Evolutionary conservation across 2,797 vertebrate species (phyloP).

Genomic region (Anguilla anguilla): DNA sequence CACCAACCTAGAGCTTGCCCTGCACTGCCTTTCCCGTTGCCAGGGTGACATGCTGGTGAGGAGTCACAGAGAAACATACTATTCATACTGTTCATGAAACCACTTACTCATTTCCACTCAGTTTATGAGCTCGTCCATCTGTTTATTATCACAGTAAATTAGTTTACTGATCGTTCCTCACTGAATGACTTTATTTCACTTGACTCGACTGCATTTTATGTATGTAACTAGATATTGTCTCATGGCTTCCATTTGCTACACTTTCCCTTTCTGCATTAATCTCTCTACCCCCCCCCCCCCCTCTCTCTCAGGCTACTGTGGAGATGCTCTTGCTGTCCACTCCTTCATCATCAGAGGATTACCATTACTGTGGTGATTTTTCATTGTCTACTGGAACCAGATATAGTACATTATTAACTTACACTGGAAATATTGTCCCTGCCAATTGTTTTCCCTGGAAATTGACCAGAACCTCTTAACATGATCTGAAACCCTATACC

Average conservation of each 20-base stretch:
- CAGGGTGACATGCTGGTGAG: slow-evolving; percentile 70
- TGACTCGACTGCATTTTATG: neutral
- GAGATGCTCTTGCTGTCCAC: slow-evolving; percentile 73
- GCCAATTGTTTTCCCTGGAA: neutral
- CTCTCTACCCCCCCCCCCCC: slow-evolving; percentile 6
- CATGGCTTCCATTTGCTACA: neutral
- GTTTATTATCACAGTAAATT: neutral
- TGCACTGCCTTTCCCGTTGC: slow-evolving; percentile 73
- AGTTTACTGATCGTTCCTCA: neutral
- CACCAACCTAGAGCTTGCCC: slow-evolving; percentile 76
- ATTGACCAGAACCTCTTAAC: neutral
- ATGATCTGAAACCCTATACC: neutral
- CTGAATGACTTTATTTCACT: slow-evolving; percentile 8
- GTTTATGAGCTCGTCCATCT: neutral
- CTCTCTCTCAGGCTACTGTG: slow-evolving; percentile 63
- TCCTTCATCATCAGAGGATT: slow-evolving; percentile 63
- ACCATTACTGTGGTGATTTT: slow-evolving; percentile 77
- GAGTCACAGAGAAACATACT: neutral
- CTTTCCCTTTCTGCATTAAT: slow-evolving; percentile 19
- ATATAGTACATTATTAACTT: neutral
- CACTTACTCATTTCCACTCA: neutral
- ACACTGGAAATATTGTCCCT: neutral
- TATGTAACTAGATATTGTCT: neutral
- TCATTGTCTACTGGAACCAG: neutral
- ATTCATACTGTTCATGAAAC: too few relatives aligned